A percentile compares a stretch with the other conserved stretches of the same genome.
phyloP scores from a whole-genome alignment of 2,113 vertebrate species.

The Atrichornis clamosus region DNA sequence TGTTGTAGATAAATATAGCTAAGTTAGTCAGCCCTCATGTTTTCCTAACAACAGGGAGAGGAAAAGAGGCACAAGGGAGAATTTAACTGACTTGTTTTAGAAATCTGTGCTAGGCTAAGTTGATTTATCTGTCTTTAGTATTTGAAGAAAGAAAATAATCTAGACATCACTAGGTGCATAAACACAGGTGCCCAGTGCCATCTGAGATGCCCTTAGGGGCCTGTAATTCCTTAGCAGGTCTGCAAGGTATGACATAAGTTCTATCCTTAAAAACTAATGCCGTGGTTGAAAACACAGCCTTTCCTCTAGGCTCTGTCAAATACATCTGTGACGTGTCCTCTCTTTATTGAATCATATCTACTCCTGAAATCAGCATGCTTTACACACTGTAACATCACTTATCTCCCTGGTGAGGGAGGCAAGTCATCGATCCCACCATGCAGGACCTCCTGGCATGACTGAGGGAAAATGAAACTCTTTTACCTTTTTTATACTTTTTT shows the following conservation, averaged over 20 bases:
- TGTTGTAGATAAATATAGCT: not conserved
- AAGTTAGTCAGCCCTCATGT: not conserved
- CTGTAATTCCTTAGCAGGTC: not conserved
- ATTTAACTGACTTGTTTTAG: not conserved
- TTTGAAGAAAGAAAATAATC: not conserved
- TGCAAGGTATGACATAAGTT: not conserved
- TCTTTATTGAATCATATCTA: not conserved
- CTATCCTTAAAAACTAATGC: not conserved
- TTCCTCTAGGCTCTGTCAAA: not conserved
- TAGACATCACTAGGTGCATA: not conserved
- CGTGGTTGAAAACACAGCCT: not conserved
- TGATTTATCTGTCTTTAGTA: not conserved
- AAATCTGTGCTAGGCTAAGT: not conserved
- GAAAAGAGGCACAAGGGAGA: not conserved
- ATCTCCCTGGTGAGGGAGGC: not conserved
- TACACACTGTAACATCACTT: not conserved
- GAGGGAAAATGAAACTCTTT: not conserved
- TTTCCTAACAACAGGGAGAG: not conserved
- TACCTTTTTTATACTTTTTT: rapidly evolving
- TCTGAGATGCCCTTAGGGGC: not conserved
- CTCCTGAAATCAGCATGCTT: not conserved
- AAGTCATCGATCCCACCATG: not conserved
- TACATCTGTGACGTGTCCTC: not conserved
- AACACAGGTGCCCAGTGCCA: not conserved
- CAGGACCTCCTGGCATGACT: not conserved